Base-by-base conservation (phyloP, 1,140 invertebrate species). In the Caenorhabditis brenneri region DNA sequence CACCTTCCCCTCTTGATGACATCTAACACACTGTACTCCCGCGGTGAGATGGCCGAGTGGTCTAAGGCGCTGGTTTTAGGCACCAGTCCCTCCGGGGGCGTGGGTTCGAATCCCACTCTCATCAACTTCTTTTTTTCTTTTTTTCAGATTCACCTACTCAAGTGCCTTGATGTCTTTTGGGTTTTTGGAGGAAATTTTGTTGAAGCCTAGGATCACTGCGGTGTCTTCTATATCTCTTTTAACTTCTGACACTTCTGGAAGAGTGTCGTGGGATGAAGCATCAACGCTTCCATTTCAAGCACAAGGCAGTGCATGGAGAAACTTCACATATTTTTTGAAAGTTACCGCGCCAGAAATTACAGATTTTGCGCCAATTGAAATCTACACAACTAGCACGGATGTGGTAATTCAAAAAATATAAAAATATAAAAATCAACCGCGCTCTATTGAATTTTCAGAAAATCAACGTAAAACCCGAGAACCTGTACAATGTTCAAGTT, bases 51-150 rank as follows among this genome's bases (percentile, higher is more conserved):
- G 95, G 95, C 95, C 95, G 95, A 96, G 95, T 94, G 95, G 95
- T 96, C 95, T 96, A 96, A 96, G 95, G 95, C 95, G 95, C 95
- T 96, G 95, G 95, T 96, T 96, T 96, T 95, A 96, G 95, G 95
- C 95, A 96, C 95, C 95, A 96, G 95, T 96, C 95, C 95, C 95
- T 94, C 95, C 94, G 95, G 95, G 94, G 95, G 95, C 95, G 95
- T 96, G 95, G 95, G 95, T 96, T 96, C 95, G 95, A 96, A 96
- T 96, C 95, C 95, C 95, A 96, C 95, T 95, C 95, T 95, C 96
- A 95, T 95, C 95, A 96, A 87, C 33, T 74, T 12, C 0, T 74
- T 74, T 74, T 74, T 19, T 4, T 4, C n/a, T 19, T 0, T 1
- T 46, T 74, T 74, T 74, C 36, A 74, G 65, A 42, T 74, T 74